Percentiles rank a stretch among this genome's conserved stretches.
phyloP scores from a whole-genome alignment of 2,113 vertebrate species.

The Phaethornis superciliosus region DNA sequence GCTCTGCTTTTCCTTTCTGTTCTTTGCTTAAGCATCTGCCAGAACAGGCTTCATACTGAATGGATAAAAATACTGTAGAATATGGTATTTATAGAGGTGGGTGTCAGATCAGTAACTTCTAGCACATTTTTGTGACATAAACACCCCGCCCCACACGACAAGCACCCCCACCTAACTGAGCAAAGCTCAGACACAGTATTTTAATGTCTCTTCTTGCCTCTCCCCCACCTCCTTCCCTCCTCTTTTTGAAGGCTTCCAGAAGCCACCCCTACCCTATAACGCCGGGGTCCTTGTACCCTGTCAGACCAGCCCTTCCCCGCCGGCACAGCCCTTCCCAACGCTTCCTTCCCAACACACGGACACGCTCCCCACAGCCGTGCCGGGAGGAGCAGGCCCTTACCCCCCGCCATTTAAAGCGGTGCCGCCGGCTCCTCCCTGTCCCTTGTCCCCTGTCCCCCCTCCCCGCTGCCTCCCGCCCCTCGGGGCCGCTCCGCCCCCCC shows the following conservation, averaged over 20 bases:
- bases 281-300: neutral
- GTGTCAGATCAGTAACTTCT: neutral
- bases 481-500: neutral
- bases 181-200: neutral
- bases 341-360: neutral
- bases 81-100: fast-evolving
- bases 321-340: too few species aligned
- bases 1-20: neutral
- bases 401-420: neutral
- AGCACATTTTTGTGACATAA: neutral
- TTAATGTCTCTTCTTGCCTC: neutral
- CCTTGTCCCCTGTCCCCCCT: too few species aligned
- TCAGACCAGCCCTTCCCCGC: neutral
- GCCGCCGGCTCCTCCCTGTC: neutral
- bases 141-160: neutral
- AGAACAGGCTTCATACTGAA: neutral
- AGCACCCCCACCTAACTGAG: neutral
- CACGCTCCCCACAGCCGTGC: too few species aligned
- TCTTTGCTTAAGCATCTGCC: neutral
- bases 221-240: neutral
- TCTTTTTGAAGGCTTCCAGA: neutral
- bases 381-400: fast-evolving
- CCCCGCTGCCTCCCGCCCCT: too few species aligned
- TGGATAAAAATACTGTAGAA: neutral
- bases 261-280: neutral